phyloP scores from a whole-genome alignment of 2,797 vertebrate species.

The Anisognathus igniventris region DNA sequence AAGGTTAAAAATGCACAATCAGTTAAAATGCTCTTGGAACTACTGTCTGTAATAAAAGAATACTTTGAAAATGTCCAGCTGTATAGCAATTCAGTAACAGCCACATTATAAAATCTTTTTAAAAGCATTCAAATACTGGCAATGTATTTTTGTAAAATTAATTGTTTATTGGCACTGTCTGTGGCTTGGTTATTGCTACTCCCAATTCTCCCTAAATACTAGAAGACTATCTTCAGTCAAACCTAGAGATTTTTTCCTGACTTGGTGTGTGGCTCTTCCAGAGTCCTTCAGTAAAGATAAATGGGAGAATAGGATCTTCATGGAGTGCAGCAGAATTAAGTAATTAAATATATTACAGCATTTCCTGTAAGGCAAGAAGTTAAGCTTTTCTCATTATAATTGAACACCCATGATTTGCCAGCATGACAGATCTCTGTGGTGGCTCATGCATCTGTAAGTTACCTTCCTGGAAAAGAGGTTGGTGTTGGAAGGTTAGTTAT shows the following conservation, averaged over 20 bases:
- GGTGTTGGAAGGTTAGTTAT: background rate
- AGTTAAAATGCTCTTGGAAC: slow-evolving; percentile 36
- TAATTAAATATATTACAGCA: background rate
- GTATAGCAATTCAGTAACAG: background rate
- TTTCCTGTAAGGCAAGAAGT: background rate
- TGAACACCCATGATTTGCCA: background rate
- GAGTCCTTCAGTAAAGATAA: background rate
- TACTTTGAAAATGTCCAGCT: slow-evolving; percentile 48
- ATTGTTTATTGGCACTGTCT: background rate
- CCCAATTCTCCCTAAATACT: background rate
- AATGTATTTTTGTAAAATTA: slow-evolving; percentile 14
- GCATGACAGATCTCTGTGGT: background rate
- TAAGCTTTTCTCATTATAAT: background rate
- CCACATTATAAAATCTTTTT: slow-evolving; percentile 12
- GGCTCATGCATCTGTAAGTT: background rate
- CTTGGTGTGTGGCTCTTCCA: background rate
- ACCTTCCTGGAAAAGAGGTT: background rate
- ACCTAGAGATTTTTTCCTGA: background rate
- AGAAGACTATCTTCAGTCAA: background rate
- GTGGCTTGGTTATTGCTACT: background rate
- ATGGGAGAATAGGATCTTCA: background rate
- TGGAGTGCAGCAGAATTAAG: background rate
- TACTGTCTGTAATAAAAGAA: slow-evolving; percentile 1
- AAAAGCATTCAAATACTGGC: background rate
- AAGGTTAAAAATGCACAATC: slow-evolving; percentile 52